phyloP scores from a whole-genome alignment of 2,888 invertebrate genomes.

The Parnassius orleans region DNA sequence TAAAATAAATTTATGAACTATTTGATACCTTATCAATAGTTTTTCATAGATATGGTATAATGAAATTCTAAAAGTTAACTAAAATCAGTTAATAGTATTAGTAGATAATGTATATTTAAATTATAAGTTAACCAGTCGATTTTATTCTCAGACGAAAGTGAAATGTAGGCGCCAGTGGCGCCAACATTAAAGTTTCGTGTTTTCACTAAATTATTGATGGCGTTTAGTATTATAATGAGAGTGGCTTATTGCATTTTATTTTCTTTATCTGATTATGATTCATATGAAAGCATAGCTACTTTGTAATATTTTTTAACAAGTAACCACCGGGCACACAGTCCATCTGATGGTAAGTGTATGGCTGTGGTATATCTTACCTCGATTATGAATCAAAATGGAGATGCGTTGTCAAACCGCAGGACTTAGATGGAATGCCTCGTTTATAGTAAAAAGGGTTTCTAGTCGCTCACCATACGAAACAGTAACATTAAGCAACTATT shows the following conservation, averaged over 20 bases:
- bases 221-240: neutral
- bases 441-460: no score
- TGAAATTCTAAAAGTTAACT: neutral
- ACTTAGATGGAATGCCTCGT: no score
- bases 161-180: conserved; percentile 7
- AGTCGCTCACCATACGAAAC: no score
- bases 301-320: no score
- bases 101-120: neutral
- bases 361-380: no score
- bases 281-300: no score
- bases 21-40: neutral
- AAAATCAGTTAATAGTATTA: no score
- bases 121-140: neutral
- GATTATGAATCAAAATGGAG: no score
- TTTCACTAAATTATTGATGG: neutral
- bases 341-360: no score
- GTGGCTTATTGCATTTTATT: neutral
- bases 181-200: conserved; percentile 1
- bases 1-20: neutral
- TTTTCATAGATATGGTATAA: neutral
- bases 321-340: no score
- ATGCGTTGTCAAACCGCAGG: no score
- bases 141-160: neutral
- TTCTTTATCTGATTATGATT: neutral
- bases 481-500: no score